These are phyloP conservation scores for Oscarella lobularis DNA, from an alignment of 37 sponge, comb jelly and placozoan species.

Conservation along the genomic window DNA sequence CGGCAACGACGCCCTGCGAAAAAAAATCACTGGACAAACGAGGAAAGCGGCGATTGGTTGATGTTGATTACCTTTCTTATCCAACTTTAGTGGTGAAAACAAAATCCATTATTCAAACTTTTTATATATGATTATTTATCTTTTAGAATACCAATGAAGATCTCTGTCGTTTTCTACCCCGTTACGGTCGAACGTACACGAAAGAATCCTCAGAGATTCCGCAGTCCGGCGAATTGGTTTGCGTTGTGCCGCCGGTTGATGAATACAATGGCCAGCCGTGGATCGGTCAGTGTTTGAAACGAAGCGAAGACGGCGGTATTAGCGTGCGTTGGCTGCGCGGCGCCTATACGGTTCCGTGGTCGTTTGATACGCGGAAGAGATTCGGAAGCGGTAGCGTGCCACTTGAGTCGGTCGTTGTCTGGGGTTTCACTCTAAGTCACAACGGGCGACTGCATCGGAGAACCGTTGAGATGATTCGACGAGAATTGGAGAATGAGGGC, in stretches of 20 bases:
- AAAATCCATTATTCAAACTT: no score
- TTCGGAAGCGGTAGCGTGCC: background rate
- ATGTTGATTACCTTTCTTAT: background rate
- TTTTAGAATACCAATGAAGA: background rate
- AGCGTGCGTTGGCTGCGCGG: background rate
- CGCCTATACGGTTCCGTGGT: background rate
- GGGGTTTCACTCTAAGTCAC: background rate
- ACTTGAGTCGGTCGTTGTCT: background rate
- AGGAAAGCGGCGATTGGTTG: background rate
- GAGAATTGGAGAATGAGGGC: background rate
- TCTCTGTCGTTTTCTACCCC: background rate
- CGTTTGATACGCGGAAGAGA: background rate
- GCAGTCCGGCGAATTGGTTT: background rate
- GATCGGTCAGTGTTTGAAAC: background rate
- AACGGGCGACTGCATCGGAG: background rate
- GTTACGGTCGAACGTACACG: background rate
- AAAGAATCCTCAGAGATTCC: background rate
- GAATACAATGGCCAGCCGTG: conserved; percentile 1
- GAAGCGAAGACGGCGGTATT: background rate
- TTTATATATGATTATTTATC: background rate
- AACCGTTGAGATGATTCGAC: background rate
- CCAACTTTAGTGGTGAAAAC: background rate
- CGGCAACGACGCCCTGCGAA: background rate
- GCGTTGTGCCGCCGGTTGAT: background rate
- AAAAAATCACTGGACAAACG: background rate